Evolutionary conservation across 1,140 invertebrate genomes (phyloP), one percentile per base, ranked within the genome.

Genomic region (Tigriopus japonicus): DNA sequence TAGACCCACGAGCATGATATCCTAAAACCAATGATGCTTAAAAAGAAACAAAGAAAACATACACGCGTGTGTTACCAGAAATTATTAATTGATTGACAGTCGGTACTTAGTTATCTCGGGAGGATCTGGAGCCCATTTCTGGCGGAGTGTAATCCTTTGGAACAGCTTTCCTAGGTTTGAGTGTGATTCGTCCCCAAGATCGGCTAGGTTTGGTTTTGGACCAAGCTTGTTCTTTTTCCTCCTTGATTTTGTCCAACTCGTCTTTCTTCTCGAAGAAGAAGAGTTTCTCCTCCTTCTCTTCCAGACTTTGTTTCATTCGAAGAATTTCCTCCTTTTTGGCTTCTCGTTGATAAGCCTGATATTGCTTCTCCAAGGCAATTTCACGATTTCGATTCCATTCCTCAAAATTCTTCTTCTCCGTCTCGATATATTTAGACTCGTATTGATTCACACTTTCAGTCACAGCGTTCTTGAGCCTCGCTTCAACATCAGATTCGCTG

Each of bases 241-340:
- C 60, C 35, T 65, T 63, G 42, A 56, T 59, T 45, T 65, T 45
- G 49, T 62, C 56, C 64, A 70, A 63, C 60, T 71, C 66, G 63
- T 70, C 67, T 56, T 68, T 64, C 45, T 72, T 71, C 49, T 74
- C 72, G 64, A 74, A 74, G 64, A 74, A 74, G 63, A 68, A 72
- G 9, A 74, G 65, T 0, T 59, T 41, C 24, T 71, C 66, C 66
- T 72, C 71, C 56, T 66, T 68, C 43, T 68, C 65, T 41, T 63
- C 7, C 10, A 74, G 54, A 52, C 71, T 65, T 52, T 67, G 54
- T 62, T 68, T 68, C 59, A 67, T 69, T 15, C 63, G 55, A 49
- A 69, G 56, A 17, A 73, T 66, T 23, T 66, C 62, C 49, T 64
- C 56, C 1, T 68, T 42, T 42, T 63, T 63, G 51, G 69, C 54